Conservation (phyloP, 2,888 invertebrate genomes). For the Marronus borbonicus region DNA sequence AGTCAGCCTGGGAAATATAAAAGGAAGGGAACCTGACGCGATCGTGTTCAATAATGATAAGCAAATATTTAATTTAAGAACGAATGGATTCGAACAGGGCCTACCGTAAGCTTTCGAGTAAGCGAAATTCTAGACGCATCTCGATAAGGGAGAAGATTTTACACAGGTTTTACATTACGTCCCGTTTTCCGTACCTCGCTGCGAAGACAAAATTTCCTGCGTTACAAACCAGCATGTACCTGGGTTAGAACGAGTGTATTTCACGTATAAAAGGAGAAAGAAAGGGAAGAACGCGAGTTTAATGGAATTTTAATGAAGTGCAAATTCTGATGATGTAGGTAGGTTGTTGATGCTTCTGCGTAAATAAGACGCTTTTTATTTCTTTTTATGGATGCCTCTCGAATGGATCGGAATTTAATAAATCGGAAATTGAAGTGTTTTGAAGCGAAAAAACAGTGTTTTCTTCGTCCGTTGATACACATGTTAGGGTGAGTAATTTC, state of each 20-base stretch:
- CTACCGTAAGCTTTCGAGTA: too few species aligned
- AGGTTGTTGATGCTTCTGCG: not conserved
- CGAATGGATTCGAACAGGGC: not conserved
- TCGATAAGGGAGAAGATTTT: too few species aligned
- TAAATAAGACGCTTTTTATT: not conserved
- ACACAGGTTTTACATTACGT: too few species aligned
- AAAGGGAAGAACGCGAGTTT: not conserved
- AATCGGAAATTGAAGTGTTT: too few species aligned
- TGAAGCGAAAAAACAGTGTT: too few species aligned
- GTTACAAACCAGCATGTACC: too few species aligned
- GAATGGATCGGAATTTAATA: not conserved
- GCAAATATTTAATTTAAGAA: slow-evolving; percentile 12
- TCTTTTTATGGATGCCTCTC: not conserved
- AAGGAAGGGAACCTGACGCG: not conserved
- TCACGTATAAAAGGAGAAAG: too few species aligned
- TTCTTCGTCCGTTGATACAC: too few species aligned
- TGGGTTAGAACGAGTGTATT: too few species aligned
- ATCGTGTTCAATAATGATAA: slow-evolving; percentile 15
- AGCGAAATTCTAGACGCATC: too few species aligned
- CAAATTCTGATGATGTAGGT: not conserved
- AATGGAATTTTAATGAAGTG: slow-evolving; percentile 12
- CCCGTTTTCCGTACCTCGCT: not conserved
- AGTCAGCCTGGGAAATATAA: slow-evolving; percentile 1
- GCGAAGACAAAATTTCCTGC: slow-evolving; percentile 4
- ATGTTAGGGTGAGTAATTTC: too few species aligned